Evolutionary conservation across 2,888 invertebrate species (phyloP), one percentile per base, ranked within the genome.

Genomic region (Orchestes rusci): DNA sequence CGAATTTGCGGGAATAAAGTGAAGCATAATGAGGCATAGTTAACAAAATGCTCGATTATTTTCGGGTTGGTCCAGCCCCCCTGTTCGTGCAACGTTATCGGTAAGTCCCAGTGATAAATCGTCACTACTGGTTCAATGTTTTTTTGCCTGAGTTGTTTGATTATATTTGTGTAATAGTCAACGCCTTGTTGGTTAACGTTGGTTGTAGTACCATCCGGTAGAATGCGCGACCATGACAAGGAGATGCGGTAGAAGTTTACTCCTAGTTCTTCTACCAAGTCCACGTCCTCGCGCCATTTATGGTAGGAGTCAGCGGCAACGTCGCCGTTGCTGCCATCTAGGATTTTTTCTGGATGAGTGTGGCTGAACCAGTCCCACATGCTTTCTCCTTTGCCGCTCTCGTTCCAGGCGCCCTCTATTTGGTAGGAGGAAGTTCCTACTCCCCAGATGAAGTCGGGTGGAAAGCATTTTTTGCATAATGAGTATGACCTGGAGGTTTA

Each of bases 161-260:
- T n/a, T n/a, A n/a, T n/a, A n/a, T n/a, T n/a, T n/a, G n/a, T 80
- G 64, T 92, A 92, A 66, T 88, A 87, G 44, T 76, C 69, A 8
- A 91, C 71, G 13, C 86, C 91, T 2, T 75, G 72, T 29, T 73
- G 68, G 61, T 84, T 91, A 15, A 86, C 69, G 15, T 74, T 61
- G 56, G 80, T 77, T 8, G 75, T 72, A 43, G 76, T 71, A 7
- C 84, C 88, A 8, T 73, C 75, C 0, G 88, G 85, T 51, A 89
- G 67, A 34, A 90, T 72, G 37, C 89, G 70, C 0, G 82, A 67
- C 89, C 89, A 90, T 1, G 85, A 77, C 54, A 84, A 72, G 1
- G 83, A 84, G 63, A 84, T 84, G 30, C 84, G 72, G 63, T 84
- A 84, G 48, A 79, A 74, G 53, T 79, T 68, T 0, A 80, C 80